Percentiles rank a stretch among this genome's conserved stretches.
Conservation (phyloP, 2,888 invertebrate genomes). For the Pammene fasciana region DNA sequence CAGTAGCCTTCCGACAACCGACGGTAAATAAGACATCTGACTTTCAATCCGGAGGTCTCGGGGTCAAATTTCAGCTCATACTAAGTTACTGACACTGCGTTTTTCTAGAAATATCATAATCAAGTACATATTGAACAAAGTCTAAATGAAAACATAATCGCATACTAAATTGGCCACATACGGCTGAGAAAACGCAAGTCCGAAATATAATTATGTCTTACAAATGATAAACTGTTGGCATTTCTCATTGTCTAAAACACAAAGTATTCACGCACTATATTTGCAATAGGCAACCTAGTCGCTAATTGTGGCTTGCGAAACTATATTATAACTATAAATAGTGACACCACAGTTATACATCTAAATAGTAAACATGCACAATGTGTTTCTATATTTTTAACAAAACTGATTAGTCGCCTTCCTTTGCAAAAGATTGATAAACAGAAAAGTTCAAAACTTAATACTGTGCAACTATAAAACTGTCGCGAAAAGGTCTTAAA, state of each 20-base stretch:
- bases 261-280: slow-evolving; percentile 23
- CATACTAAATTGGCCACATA: background rate
- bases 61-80: too few species aligned
- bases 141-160: too few species aligned
- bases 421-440: too few species aligned
- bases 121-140: too few species aligned
- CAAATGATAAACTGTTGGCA: slow-evolving; percentile 9
- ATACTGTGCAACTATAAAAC: too few species aligned
- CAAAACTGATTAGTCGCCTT: background rate
- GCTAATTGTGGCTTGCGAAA: slow-evolving; percentile 27
- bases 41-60: too few species aligned
- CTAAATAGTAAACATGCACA: background rate
- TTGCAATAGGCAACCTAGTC: slow-evolving; percentile 24
- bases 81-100: too few species aligned
- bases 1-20: too few species aligned
- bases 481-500: too few species aligned
- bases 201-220: slow-evolving; percentile 7
- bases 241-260: slow-evolving; percentile 24
- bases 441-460: too few species aligned
- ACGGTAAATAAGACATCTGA: too few species aligned
- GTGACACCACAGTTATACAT: slow-evolving; percentile 3
- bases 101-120: too few species aligned
- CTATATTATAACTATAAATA: slow-evolving; percentile 17
- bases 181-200: background rate
- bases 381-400: background rate